Base-by-base conservation (phyloP, 2,888 invertebrate species). In the Serrognathus titanus region DNA sequence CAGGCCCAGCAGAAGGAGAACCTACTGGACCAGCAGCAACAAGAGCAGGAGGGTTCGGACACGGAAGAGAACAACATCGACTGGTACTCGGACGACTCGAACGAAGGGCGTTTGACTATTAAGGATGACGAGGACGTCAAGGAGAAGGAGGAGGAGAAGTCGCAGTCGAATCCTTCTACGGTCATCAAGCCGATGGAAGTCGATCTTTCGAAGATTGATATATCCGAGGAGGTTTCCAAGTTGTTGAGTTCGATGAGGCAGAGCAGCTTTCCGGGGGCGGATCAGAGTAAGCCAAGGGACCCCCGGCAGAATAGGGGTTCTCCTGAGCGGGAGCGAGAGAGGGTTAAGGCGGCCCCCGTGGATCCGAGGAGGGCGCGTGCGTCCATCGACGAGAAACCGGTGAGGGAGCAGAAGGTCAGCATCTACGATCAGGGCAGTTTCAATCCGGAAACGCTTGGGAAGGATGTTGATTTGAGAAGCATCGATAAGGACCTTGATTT, bases 71-170 rank as follows among this genome's bases (percentile, higher is more conserved):
- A 66, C 43, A 73, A 72, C 51, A 74, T 74, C 55, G 85, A 88
- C 75, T 91, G 91, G 88, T 92, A 91, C 71, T 91, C 90, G 1
- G 90, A 90, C 71, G 90, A 90, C 65, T 89, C 89, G 65, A 88
- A 87, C 67, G 89, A 88, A 58, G 81, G 81, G 54, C 66, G 72
- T 16, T 62, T 77, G 55, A 76, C 73, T 10, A 77, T 77, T 35
- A 74, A 79, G 51, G 80, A 69, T 20, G 78, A 76, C 55, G 73
- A 68, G 49, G 76, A 76, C 6, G 74, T 75, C 12, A 58, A 63
- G 35, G 58, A 67, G 58, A 74, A 61, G 68, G 71, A 58, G 64
- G 71, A 59, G 61, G 71, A 50, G 61, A 63, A 13, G 68, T 73
- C 6, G 41, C 39, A 38, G 39, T 10, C 12, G 56, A n/a, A 12